Evolutionary conservation across 1,140 invertebrate species (phyloP).

Genomic region (Pseudoatta argentina): DNA sequence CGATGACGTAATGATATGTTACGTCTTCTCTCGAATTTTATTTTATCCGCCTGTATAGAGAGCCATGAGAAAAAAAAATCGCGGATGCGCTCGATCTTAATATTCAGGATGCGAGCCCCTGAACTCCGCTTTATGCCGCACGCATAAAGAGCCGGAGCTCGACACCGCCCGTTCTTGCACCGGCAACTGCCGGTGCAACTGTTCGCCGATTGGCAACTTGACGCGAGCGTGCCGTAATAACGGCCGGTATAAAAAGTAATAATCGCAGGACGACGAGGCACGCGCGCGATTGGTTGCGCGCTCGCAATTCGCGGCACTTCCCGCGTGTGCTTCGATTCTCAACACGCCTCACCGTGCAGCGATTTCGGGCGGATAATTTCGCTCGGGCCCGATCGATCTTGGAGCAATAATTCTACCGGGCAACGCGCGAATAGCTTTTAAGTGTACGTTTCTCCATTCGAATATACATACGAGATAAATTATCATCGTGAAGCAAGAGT

Average conservation of each 20-base stretch:
- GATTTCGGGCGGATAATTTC: constrained; percentile 2
- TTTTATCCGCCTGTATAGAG: neutral
- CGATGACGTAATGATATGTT: constrained; percentile 20
- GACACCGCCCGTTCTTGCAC: neutral
- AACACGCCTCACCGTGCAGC: neutral
- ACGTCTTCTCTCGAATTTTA: neutral
- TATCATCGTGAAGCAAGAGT: neutral
- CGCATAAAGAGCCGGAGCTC: neutral
- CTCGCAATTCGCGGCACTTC: constrained; percentile 27
- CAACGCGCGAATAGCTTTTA: constrained; percentile 29
- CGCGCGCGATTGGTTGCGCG: constrained; percentile 33
- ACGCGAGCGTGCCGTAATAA: constrained; percentile 55
- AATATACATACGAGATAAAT: constrained; percentile 14
- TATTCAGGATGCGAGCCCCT: neutral
- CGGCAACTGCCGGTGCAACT: constrained; percentile 28
- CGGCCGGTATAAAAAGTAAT: constrained; percentile 51
- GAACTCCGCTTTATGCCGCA: neutral
- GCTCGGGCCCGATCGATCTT: constrained; percentile 5
- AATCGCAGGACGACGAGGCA: constrained; percentile 27
- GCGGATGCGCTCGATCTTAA: neutral
- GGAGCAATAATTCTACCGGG: constrained; percentile 18
- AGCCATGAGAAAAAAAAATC: too few species aligned
- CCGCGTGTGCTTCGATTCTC: neutral
- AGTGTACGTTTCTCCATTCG: constrained; percentile 4
- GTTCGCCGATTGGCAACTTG: constrained; percentile 48